Percentiles rank a stretch among this genome's conserved stretches.
Evolutionary conservation across 2,888 invertebrate genomes (phyloP).

Genomic region (Pachydiplax longipennis): DNA sequence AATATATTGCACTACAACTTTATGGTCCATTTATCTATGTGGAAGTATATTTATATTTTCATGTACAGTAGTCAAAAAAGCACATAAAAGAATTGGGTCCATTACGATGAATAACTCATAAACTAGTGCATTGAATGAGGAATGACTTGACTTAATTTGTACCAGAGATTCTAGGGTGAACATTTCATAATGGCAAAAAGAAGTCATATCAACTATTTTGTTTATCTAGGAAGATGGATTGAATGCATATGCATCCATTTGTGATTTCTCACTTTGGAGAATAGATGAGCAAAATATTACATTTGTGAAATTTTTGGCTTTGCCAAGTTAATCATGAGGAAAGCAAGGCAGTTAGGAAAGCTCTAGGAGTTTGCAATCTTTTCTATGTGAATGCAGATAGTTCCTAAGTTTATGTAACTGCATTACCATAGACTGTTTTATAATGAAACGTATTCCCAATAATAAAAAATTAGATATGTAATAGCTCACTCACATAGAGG

Average conservation of each 20-base stretch:
- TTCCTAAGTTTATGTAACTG: constrained; percentile 42
- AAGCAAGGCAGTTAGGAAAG: neutral
- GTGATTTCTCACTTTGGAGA: constrained; percentile 15
- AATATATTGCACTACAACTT: constrained; percentile 8
- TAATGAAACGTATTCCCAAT: constrained; percentile 22
- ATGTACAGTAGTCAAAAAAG: constrained; percentile 8
- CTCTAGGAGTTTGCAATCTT: constrained; percentile 32
- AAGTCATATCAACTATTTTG: constrained; percentile 42
- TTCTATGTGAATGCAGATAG: constrained; percentile 37
- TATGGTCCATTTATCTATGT: neutral
- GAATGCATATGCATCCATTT: constrained; percentile 3
- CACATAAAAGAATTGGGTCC: constrained; percentile 42
- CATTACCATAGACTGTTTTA: constrained; percentile 31
- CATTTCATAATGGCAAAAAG: constrained; percentile 3
- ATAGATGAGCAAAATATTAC: constrained; percentile 17
- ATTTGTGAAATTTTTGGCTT: constrained; percentile 45
- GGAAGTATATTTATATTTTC: constrained; percentile 36
- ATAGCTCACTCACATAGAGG: neutral
- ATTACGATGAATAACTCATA: neutral
- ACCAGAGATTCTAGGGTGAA: neutral
- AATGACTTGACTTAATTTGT: constrained; percentile 17
- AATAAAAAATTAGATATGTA: neutral
- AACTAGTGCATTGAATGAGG: constrained; percentile 18
- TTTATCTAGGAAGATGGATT: constrained; percentile 21
- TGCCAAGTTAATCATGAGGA: neutral